Base-by-base conservation (phyloP, 1,140 invertebrate species). In the Macrotrachela quadricornifera region DNA sequence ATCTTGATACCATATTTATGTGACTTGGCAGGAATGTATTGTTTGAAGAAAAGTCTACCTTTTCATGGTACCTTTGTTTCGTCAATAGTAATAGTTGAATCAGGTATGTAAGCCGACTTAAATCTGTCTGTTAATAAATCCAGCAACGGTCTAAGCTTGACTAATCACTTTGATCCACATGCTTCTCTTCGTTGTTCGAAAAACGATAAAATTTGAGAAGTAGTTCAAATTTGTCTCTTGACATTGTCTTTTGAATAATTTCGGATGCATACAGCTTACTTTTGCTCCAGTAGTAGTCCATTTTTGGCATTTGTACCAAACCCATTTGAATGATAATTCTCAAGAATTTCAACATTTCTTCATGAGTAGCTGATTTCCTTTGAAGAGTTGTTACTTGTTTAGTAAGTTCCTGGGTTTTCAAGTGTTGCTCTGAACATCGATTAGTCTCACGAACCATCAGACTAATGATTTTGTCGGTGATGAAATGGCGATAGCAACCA, bases 1-100 rank as follows among this genome's bases (percentile, higher is more conserved):
- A 69, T 41, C 59, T 70, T 68, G 15, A 68, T 62, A 0, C 66
- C 66, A 58, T 67, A 66, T 60, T 65, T 65, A 56, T 68, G 64
- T 1, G 56, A 39, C 58, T 66, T 70, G 15, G 59, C 57, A 54
- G 63, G 60, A 38, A 65, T 61, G 51, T 67, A 68, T 49, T 69
- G 62, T 39, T 60, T 45, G 54, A 71, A 66, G 14, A 58, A 36
- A 1, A 68, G 49, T n/a, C 65, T 55, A 40, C 66, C 64, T 38
- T 63, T 60, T 59, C 60, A 69, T 46, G 67, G 59, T 43, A 71
- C 56, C 63, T 69, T 64, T 16, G 62, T 58, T 54, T 69, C 64
- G 57, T 70, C 64, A 15, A 67, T 21, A 18, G 59, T 57, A 47
- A 70, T 59, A 40, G 68, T 49, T 61, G 56, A 41, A 2, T 57